These are phyloP conservation scores for Actinia tenebrosa DNA, from an alignment of 64 coral and sea anemone species.

Conservation along the genomic window DNA sequence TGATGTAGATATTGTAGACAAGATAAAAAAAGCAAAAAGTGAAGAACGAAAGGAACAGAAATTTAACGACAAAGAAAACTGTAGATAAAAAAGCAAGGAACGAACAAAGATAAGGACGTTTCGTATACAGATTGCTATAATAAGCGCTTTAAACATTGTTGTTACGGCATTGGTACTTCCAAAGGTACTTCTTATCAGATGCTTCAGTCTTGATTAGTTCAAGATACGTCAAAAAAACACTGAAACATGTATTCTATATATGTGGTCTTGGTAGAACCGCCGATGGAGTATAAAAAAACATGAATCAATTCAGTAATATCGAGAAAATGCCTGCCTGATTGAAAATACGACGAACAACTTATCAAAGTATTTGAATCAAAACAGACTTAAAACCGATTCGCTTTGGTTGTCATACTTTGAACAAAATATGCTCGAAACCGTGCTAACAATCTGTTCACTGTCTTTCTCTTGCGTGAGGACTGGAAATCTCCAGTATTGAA, in stretches of 20 bases:
- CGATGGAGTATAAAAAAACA: neutral
- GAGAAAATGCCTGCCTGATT: neutral
- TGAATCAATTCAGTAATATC: neutral
- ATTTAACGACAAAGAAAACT: neutral
- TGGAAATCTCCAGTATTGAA: no score
- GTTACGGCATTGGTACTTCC: neutral
- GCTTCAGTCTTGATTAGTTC: neutral
- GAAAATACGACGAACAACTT: neutral
- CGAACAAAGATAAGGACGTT: constrained; percentile 4
- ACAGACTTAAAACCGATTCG: neutral
- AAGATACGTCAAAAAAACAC: neutral
- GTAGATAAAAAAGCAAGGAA: neutral
- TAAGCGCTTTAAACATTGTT: neutral
- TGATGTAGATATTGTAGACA: neutral
- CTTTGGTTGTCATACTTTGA: neutral
- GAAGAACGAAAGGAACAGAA: neutral
- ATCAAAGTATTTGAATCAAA: neutral
- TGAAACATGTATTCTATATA: neutral
- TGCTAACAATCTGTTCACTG: neutral
- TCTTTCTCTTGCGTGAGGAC: no score
- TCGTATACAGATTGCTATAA: neutral
- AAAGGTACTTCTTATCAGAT: constrained; percentile 3
- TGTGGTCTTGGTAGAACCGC: neutral
- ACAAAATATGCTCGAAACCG: neutral
- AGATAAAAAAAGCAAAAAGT: neutral